Evolutionary conservation across 1,140 invertebrate species (phyloP), one percentile per base, ranked within the genome.

Genomic region (Bombus picipes): DNA sequence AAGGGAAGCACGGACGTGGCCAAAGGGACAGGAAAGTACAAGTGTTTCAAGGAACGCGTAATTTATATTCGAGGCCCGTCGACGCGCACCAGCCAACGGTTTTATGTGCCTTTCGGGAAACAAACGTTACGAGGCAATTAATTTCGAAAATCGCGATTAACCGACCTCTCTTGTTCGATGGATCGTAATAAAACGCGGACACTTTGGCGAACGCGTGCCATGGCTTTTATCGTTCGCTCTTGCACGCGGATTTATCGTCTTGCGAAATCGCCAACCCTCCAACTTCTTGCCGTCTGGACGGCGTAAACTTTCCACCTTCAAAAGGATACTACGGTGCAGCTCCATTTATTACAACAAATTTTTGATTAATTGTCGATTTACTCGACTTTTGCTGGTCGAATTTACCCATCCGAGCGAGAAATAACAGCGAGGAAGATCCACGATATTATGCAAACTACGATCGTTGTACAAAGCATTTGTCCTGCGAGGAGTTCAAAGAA

Each of bases 71-170:
- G 90, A 88, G 90, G 68, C 76, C 70, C 87, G 87, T 89, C 87
- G 59, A 78, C 82, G 75, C 53, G 81, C 85, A 78, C 41, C 73
- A 59, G 59, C 59, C 65, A 68, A 71, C 62, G 81, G 88, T 91
- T 91, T 91, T 91, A 91, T 91, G 89, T 91, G 90, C 85, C 90
- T 91, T 91, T 91, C 89, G 89, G 90, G 90, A 91, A 91, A 91
- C 89, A 77, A 66, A 91, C 81, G 88, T 90, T 90, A 90, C 89
- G 89, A 90, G 86, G 89, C 89, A 90, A 90, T 90, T 90, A 90
- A 90, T 90, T 90, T 90, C 41, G 83, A 87, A 90, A 90, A 90
- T 81, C 81, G 80, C 83, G 87, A 90, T 91, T 86, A 87, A 78
- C 28, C 65, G 47, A 22, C 57, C 1, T 72, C 32, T 28, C 18